phyloP scores from a whole-genome alignment of 2,797 vertebrate species.

The Pipistrellus pipistrellus region DNA sequence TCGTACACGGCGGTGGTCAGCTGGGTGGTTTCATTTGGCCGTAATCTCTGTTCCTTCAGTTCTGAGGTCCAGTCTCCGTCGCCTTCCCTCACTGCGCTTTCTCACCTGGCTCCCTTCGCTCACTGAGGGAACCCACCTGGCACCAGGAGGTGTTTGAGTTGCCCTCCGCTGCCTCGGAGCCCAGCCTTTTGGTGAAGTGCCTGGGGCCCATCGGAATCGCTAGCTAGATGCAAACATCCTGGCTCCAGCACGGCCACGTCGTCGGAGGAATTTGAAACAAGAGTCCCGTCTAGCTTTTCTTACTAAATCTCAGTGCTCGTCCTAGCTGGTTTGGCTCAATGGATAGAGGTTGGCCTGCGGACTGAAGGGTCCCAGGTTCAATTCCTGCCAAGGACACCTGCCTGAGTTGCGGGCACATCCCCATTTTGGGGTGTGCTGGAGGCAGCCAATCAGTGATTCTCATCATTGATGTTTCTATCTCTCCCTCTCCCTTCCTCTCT shows the following conservation, averaged over 20 bases:
- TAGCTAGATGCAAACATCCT: background rate
- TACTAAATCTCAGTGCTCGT: background rate
- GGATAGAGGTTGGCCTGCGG: too few species aligned
- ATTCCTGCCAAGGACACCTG: too few species aligned
- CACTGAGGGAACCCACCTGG: background rate
- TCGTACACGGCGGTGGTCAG: rapidly evolving
- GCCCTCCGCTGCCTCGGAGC: background rate
- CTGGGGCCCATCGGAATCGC: background rate
- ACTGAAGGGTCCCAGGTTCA: too few species aligned
- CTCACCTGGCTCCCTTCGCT: background rate
- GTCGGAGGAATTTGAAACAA: background rate
- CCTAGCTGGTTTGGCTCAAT: too few species aligned
- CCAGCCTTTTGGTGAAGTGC: background rate
- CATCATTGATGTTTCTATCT: too few species aligned
- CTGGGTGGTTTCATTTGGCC: background rate
- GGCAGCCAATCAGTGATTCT: too few species aligned
- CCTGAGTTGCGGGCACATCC: too few species aligned
- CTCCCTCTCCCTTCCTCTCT: too few species aligned
- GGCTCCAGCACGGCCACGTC: background rate
- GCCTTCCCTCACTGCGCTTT: background rate
- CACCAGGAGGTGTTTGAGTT: background rate
- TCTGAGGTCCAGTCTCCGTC: background rate
- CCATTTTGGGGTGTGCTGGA: too few species aligned
- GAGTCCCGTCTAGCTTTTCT: background rate
- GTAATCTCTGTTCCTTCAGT: rapidly evolving